phyloP scores from a whole-genome alignment of 2,113 vertebrate species.

The Triplophysa dalaica region DNA sequence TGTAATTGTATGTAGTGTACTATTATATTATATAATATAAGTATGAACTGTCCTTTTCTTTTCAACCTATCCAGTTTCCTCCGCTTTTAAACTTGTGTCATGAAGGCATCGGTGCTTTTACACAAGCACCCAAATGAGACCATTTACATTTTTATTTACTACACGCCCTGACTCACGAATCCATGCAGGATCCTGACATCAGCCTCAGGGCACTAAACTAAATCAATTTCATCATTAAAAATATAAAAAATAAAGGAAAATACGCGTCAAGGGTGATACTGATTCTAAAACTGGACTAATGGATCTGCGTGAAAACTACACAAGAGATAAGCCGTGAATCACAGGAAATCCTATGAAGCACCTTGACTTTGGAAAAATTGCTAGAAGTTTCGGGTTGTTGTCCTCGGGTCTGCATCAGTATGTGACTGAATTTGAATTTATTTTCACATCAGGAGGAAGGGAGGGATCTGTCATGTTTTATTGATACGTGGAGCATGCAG shows the following conservation, averaged over 20 bases:
- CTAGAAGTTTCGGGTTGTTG: background rate
- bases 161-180: conserved; percentile 1
- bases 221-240: conserved; percentile 30
- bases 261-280: background rate
- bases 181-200: conserved; percentile 4
- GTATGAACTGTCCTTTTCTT: too few relatives aligned
- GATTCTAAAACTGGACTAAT: background rate
- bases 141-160: conserved; percentile 43
- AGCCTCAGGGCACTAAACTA: conserved; percentile 24
- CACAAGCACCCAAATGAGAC: conserved; percentile 33
- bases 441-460: background rate
- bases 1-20: too few relatives aligned
- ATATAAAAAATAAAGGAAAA: background rate
- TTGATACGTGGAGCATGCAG: background rate
- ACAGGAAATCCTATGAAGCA: background rate
- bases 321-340: background rate
- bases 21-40: too few relatives aligned
- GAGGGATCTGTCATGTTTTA: background rate
- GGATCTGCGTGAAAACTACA: background rate
- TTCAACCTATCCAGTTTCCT: background rate
- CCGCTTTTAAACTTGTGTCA: background rate
- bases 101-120: conserved; percentile 28
- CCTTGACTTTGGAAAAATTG: background rate
- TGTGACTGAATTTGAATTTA: background rate
- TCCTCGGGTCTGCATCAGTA: background rate